Evolutionary conservation across 1,140 invertebrate genomes (phyloP), one percentile per base, ranked within the genome.

Genomic region (Andricus grossulariae): DNA sequence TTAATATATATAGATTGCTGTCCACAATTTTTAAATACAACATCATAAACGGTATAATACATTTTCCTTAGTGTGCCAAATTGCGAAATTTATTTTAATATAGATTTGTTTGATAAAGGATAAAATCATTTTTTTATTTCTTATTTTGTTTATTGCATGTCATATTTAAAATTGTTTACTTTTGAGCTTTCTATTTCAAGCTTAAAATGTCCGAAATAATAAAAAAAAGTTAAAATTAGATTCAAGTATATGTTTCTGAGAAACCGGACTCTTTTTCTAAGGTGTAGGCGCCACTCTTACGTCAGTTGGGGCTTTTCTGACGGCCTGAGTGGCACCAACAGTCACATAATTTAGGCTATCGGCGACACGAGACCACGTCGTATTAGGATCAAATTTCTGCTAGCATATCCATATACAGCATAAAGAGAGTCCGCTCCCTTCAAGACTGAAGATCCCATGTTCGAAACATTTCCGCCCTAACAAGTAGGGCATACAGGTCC

Each of bases 351-450:
- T 81, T 60, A 78, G 52, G 54, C 50, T 45, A 54, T 57, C 71
- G 76, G 12, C 74, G 74, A 74, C 70, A 74, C 74, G 57, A 50
- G 21, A 18, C 5, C 18, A 19, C 32, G 72, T 66, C 55, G 74
- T 74, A 77, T 80, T 71, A 57, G 72, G 51, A 71, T 81, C 80
- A 72, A 74, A 79, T 81, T 78, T 81, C 80, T 78, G 80, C 80
- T 32, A 75, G 72, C 25, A 74, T 57, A 66, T 51, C 71, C 51
- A 15, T 11, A 19, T 39, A 25, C 18, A 60, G 16, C 10, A 73
- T 45, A 51, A 11, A 71, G n/a, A 55, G 49, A 18, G 71, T 32
- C 16, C 49, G 39, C 19, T 49, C 54, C 15, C 16, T 49, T 60
- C 19, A n/a, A 60, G 15, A 60, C 25, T 15, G 18, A 60, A 60